Percentiles rank a stretch among this genome's conserved stretches.
These are phyloP conservation scores for Glossophaga mutica DNA, from an alignment of 2,797 vertebrate species.

Conservation along the genomic window DNA sequence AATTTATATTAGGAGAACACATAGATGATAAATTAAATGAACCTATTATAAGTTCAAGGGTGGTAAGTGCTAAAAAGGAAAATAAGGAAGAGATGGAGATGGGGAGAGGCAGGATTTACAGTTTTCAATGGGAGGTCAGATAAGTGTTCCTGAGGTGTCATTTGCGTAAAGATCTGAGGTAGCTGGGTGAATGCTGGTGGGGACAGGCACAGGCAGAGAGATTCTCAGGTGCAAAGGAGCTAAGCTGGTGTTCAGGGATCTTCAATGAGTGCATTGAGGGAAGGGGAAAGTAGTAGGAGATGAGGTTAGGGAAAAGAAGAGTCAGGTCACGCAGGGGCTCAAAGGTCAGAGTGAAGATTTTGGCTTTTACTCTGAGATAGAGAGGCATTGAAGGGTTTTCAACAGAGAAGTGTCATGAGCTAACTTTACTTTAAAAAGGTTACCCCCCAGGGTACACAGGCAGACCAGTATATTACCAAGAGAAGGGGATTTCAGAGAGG, in stretches of 20 bases:
- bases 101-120: no score
- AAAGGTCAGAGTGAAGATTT: neutral
- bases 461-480: neutral
- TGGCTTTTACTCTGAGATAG: neutral
- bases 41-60: neutral
- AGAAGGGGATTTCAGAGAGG: neutral
- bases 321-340: neutral
- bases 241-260: neutral
- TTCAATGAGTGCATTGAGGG: no score
- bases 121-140: no score
- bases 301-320: neutral
- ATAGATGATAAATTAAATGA: neutral
- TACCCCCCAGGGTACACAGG: neutral
- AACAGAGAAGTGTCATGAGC: neutral
- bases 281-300: neutral
- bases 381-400: neutral
- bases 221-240: neutral
- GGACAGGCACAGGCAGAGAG: neutral
- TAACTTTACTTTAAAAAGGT: neutral
- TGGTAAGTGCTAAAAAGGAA: neutral
- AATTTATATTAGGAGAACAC: neutral
- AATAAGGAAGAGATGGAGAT: neutral
- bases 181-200: neutral
- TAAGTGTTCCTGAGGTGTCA: no score
- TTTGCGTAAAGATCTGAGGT: neutral